Base-by-base conservation (phyloP, 2,797 vertebrate species). In the Acanthiza pusilla region DNA sequence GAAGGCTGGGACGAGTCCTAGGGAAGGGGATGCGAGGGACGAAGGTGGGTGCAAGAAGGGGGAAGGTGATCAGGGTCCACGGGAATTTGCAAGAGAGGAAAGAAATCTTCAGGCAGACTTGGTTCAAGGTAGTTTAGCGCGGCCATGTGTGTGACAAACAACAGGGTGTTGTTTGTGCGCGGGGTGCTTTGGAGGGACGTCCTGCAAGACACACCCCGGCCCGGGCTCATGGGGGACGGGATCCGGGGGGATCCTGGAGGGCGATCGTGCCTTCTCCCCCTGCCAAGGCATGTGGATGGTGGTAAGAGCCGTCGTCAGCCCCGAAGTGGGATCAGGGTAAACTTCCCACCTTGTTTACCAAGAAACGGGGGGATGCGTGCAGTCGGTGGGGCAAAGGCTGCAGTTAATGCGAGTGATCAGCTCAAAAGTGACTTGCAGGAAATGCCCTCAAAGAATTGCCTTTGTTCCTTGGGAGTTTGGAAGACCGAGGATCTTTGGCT, bases 41-140 rank as follows among this genome's bases (percentile, higher is more conserved):
- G 30, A 9, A 34, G 65, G 34, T 36, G 25, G 25, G 15, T 26
- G 32, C 18, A 15, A 19, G 30, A 18, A 51, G 14, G 9, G 26
- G 26, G 16, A 13, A 18, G n/a, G 25, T 7, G 68, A 5, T 18
- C 32, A 2, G 43, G 18, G 48, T 2, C 7, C 22, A 3, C 3
- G 42, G 29, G 16, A 27, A 18, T n/a, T 42, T 36, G 38, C 29
- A n/a, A 18, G 62, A n/a, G 34, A 40, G 6, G 13, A 11, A 3
- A 12, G 8, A 54, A 15, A 29, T 30, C 25, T 42, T n/a, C 1
- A 3, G 1, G 1, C 14, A 2, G 50, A 1, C 3, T 26, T 4
- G n/a, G 30, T 19, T 66, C 14, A 2, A 11, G 34, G 38, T 26
- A 8, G 42, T 40, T 71, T 4, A 11, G 43, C 16, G 4, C 27